A percentile compares a stretch with the other conserved stretches of the same genome.
Evolutionary conservation across 1,140 invertebrate genomes (phyloP).

Genomic region (Zophobas morio): DNA sequence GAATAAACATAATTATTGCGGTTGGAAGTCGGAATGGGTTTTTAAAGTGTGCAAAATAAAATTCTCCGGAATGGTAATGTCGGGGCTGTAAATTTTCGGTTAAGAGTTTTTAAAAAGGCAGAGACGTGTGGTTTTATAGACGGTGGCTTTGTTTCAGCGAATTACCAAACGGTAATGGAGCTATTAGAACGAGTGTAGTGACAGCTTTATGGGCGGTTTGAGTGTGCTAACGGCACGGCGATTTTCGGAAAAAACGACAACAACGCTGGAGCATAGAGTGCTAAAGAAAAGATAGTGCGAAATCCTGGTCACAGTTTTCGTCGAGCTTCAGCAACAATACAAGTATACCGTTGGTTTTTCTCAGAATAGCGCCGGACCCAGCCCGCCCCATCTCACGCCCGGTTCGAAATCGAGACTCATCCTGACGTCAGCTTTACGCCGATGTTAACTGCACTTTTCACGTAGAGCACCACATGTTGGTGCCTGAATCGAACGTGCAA

Average conservation of each 20-base stretch:
- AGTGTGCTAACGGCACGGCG: too few species aligned
- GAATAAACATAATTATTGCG: slow-evolving; percentile 15
- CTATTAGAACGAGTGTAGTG: slow-evolving; percentile 27
- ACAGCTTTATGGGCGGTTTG: slow-evolving; percentile 14
- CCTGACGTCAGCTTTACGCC: too few species aligned
- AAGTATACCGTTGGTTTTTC: too few species aligned
- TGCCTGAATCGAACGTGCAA: slow-evolving; percentile 24
- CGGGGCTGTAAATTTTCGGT: background rate
- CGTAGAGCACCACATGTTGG: slow-evolving; percentile 24
- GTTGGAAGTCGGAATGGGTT: background rate
- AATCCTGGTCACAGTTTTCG: too few species aligned
- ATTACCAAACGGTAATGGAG: slow-evolving; percentile 30
- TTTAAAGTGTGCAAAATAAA: slow-evolving; percentile 32
- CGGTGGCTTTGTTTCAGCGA: slow-evolving; percentile 24
- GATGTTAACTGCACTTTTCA: slow-evolving; percentile 11
- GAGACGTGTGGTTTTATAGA: background rate
- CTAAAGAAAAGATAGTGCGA: too few species aligned
- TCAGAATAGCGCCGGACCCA: too few species aligned
- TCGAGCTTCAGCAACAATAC: too few species aligned
- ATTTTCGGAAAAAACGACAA: too few species aligned
- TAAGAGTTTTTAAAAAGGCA: background rate
- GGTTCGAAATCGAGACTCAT: too few species aligned
- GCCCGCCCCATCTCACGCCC: too few species aligned
- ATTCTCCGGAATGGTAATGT: background rate
- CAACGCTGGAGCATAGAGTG: too few species aligned